Evolutionary conservation across 2,797 vertebrate genomes (phyloP).

Genomic region (Pogoniulus pusillus): DNA sequence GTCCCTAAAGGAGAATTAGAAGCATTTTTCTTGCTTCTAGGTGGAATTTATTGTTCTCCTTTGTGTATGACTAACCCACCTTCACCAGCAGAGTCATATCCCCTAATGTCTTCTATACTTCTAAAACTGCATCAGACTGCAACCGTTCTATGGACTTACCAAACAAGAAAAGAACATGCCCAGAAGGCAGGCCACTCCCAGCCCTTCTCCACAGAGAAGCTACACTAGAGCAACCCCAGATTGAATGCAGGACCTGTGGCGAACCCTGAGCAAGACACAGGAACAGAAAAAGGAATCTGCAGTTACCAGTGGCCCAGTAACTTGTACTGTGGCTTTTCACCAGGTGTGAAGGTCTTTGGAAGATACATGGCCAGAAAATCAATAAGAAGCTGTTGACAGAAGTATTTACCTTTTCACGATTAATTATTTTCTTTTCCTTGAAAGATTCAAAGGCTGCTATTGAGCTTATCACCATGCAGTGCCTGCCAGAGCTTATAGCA

Average conservation of each 20-base stretch:
- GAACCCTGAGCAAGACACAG: neutral
- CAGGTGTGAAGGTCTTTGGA: neutral
- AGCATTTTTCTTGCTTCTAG: slow-evolving; percentile 28
- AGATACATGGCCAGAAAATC: fast-evolving
- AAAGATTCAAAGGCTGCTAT: neutral
- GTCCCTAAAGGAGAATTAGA: slow-evolving; percentile 53
- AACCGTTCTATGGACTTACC: neutral
- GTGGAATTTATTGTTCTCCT: slow-evolving; percentile 31
- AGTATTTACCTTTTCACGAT: neutral
- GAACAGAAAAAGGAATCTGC: neutral
- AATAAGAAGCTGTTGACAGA: neutral
- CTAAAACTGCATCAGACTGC: neutral
- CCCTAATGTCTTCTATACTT: neutral
- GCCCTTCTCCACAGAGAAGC: neutral
- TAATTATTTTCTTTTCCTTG: neutral
- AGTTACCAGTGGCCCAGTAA: neutral
- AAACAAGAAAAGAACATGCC: neutral
- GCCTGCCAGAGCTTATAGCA: neutral
- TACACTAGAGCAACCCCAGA: fast-evolving
- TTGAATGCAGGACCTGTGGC: fast-evolving
- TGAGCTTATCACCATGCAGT: neutral
- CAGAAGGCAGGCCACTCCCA: fast-evolving
- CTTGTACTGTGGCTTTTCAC: neutral
- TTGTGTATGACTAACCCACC: slow-evolving; percentile 14
- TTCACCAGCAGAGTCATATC: neutral